Percentiles rank a stretch among this genome's conserved stretches.
Evolutionary conservation across 1,140 invertebrate species (phyloP).

Genomic region (Venustaconcha ellipsiformis): DNA sequence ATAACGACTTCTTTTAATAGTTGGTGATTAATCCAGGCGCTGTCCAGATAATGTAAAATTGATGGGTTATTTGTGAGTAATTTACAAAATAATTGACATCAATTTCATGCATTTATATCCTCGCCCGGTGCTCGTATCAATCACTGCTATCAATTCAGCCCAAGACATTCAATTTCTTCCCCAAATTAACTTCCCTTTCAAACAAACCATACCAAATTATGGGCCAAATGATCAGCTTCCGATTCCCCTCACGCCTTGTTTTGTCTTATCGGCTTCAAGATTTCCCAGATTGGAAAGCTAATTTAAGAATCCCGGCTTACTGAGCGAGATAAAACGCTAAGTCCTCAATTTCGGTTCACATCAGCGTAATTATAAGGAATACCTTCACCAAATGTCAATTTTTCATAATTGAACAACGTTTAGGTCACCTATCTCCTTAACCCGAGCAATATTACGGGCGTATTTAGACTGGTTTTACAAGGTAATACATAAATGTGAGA

Average conservation of each 20-base stretch:
- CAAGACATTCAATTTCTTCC: slow-evolving; percentile 32
- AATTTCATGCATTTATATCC: slow-evolving; percentile 34
- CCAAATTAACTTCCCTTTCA: slow-evolving; percentile 33
- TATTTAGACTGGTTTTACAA: no score
- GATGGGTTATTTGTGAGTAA: slow-evolving; percentile 38
- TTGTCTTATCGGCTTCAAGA: slow-evolving; percentile 23
- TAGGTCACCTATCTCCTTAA: slow-evolving; percentile 13
- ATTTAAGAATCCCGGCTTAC: background rate
- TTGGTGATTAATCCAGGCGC: slow-evolving; percentile 26
- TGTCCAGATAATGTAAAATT: slow-evolving; percentile 37
- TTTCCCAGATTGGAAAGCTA: slow-evolving; percentile 22
- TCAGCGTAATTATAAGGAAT: slow-evolving; percentile 27
- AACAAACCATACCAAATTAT: slow-evolving; percentile 35
- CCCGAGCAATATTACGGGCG: background rate
- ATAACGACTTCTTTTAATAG: slow-evolving; percentile 13
- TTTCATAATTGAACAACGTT: slow-evolving; percentile 27
- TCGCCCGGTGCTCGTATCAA: slow-evolving; percentile 34
- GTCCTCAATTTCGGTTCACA: slow-evolving; percentile 13
- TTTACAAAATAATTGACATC: slow-evolving; percentile 40
- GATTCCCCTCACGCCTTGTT: slow-evolving; percentile 24
- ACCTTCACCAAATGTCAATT: slow-evolving; percentile 20
- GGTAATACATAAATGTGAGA: no score
- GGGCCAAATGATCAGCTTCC: slow-evolving; percentile 26
- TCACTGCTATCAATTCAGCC: slow-evolving; percentile 21
- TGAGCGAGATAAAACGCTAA: slow-evolving; percentile 15